A percentile compares a stretch with the other conserved stretches of the same genome.
phyloP scores from a whole-genome alignment of 2,888 invertebrate genomes.

The Pachydiplax longipennis region DNA sequence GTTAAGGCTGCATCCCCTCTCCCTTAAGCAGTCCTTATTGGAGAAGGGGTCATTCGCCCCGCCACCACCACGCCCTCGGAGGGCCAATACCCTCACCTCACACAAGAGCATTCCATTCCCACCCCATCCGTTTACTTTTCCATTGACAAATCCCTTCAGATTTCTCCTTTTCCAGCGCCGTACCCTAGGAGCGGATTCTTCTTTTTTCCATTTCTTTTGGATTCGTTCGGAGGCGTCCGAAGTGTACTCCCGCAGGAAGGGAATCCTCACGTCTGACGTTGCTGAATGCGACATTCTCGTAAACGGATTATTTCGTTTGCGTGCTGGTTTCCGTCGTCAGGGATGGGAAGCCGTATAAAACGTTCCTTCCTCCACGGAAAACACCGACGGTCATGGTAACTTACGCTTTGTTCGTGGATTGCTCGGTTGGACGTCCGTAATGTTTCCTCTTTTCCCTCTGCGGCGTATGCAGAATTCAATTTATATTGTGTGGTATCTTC shows the following conservation, averaged over 20 bases:
- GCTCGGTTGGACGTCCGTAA: not conserved
- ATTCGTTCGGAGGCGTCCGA: not conserved
- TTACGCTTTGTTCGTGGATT: not conserved
- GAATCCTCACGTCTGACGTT: not conserved
- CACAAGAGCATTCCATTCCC: not conserved
- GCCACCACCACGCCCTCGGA: not conserved
- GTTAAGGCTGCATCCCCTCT: not conserved
- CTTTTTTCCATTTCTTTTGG: not conserved
- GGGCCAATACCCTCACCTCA: not conserved
- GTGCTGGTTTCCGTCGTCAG: conserved; percentile 23
- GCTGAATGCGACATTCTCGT: conserved; percentile 2
- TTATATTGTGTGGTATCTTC: not conserved
- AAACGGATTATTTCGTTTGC: conserved; percentile 18
- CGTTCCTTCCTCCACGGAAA: not conserved
- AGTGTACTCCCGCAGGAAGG: not conserved
- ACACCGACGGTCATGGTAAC: not conserved
- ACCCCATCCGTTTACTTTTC: not conserved
- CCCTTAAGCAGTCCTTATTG: not conserved
- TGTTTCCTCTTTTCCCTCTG: not conserved
- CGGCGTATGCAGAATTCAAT: not conserved
- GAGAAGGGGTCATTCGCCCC: not conserved
- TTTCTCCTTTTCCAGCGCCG: not conserved
- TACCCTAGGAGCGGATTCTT: not conserved
- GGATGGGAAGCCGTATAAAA: conserved; percentile 22
- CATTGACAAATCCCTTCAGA: not conserved